Evolutionary conservation across 1,140 invertebrate genomes (phyloP).

Genomic region (Trachymyrmex septentrionalis): DNA sequence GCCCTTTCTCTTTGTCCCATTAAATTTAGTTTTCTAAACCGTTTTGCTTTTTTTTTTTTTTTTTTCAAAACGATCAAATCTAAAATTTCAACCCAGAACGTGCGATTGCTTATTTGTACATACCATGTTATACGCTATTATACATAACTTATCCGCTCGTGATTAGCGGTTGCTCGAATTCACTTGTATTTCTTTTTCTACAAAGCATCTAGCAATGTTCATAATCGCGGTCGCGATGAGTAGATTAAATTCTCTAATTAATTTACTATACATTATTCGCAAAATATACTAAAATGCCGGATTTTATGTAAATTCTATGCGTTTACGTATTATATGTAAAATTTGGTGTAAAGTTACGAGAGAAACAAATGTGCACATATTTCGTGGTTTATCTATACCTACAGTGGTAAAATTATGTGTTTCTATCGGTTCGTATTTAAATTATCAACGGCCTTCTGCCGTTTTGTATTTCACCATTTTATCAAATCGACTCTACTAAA

Average conservation of each 20-base stretch:
- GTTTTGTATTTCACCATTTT: neutral
- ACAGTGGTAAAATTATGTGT: neutral
- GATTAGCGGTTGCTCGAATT: neutral
- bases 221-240: neutral
- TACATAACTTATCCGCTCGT: neutral
- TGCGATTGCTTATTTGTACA: neutral
- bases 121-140: neutral
- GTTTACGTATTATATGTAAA: neutral
- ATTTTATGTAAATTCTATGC: neutral
- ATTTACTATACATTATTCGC: neutral
- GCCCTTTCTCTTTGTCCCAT: neutral
- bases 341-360: neutral
- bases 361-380: neutral
- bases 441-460: neutral
- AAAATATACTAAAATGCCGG: neutral
- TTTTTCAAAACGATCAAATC: too few relatives aligned
- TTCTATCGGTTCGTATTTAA: neutral
- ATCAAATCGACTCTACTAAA: neutral
- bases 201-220: neutral
- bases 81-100: too few relatives aligned
- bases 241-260: neutral
- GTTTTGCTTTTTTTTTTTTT: too few relatives aligned
- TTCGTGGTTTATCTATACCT: neutral
- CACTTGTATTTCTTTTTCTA: neutral
- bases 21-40: neutral